Conservation (phyloP, 1,140 invertebrate species). For the Cecropterus lyciades region DNA sequence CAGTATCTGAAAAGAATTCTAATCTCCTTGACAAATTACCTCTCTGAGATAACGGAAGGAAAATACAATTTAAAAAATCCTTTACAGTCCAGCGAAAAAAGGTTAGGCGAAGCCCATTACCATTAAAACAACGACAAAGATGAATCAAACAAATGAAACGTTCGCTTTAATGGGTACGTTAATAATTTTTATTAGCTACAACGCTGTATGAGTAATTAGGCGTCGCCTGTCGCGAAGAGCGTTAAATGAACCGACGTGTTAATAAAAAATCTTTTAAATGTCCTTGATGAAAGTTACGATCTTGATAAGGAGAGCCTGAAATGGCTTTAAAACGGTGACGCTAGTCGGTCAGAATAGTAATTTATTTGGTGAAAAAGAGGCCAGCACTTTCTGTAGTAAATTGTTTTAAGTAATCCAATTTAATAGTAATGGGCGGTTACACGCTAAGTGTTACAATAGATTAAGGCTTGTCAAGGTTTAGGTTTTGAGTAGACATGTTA, state of each 20-base stretch:
- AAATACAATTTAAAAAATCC: conserved; percentile 57
- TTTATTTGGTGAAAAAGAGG: conserved; percentile 21
- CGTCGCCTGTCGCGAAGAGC: conserved; percentile 10
- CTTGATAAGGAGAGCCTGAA: conserved; percentile 22
- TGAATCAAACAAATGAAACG: conserved; percentile 65
- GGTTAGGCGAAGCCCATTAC: conserved; percentile 51
- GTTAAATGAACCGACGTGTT: neutral
- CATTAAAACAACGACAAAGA: conserved; percentile 60
- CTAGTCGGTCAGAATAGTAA: conserved; percentile 18
- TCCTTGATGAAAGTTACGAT: conserved; percentile 21
- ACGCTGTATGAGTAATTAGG: conserved; percentile 38
- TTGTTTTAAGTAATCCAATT: conserved; percentile 26
- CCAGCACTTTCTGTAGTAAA: conserved; percentile 3
- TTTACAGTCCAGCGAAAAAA: conserved; percentile 44
- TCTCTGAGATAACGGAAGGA: conserved; percentile 50
- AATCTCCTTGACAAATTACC: conserved; percentile 60
- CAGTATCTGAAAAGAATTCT: conserved; percentile 49
- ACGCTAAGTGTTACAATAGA: conserved; percentile 19
- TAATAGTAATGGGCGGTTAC: conserved; percentile 18
- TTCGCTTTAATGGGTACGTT: conserved; percentile 41
- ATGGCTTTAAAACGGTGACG: conserved; percentile 27
- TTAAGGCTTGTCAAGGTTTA: conserved; percentile 9
- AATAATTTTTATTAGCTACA: conserved; percentile 42
- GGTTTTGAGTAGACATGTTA: neutral
- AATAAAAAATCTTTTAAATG: conserved; percentile 16